phyloP scores from a whole-genome alignment of 2,113 vertebrate species.

The Strix uralensis region DNA sequence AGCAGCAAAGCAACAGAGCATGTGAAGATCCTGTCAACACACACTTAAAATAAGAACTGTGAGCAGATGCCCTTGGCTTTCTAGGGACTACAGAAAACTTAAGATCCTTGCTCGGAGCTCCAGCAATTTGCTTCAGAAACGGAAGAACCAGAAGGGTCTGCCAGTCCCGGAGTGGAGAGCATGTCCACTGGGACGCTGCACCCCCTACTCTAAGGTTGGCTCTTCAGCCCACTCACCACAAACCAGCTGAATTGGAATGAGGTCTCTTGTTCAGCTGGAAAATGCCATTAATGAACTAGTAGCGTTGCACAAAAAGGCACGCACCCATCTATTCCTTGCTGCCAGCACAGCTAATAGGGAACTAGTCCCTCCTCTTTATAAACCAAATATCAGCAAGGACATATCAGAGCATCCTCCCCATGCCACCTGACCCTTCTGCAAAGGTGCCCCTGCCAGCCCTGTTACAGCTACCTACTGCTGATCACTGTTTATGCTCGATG shows the following conservation, averaged over 20 bases:
- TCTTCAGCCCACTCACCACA: neutral
- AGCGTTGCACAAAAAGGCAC: neutral
- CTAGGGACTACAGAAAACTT: neutral
- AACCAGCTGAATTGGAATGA: rapidly evolving
- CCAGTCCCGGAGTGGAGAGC: rapidly evolving
- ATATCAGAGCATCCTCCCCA: rapidly evolving
- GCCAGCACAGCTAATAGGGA: neutral
- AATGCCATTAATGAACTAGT: neutral
- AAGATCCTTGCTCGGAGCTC: neutral
- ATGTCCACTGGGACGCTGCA: neutral
- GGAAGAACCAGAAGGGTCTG: neutral
- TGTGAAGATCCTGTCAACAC: neutral
- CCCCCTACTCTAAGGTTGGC: neutral
- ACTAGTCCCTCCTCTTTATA: neutral
- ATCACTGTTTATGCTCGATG: rapidly evolving
- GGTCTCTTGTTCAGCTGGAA: neutral
- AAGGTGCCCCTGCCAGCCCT: neutral
- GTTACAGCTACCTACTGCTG: neutral
- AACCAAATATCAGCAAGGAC: rapidly evolving
- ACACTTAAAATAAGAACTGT: neutral
- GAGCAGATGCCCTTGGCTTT: neutral
- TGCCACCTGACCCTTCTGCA: too few relatives aligned
- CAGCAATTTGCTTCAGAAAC: neutral
- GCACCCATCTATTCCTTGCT: neutral
- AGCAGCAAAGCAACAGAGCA: neutral